Base-by-base conservation (phyloP, 2,888 invertebrate species). In the Drosophila mimica region DNA sequence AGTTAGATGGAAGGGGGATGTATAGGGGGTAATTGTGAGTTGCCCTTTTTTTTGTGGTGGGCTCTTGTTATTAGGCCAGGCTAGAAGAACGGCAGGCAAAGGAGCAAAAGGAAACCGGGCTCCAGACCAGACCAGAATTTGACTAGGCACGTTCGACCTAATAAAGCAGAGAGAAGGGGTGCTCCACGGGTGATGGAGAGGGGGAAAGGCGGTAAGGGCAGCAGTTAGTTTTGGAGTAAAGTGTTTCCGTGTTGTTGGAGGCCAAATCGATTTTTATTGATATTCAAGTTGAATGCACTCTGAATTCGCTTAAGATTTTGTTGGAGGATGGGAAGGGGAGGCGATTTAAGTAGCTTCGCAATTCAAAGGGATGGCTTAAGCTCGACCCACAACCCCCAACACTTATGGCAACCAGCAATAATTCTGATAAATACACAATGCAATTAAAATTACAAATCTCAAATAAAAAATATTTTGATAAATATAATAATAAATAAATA, bases 121-220 rank as follows among this genome's bases (percentile, higher is more conserved):
- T 65, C 61, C 61, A 79, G 75, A 75, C 83, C 20, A 46, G 46
- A 46, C 20, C 15, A 25, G 38, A 78, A 71, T 70, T 70, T 82
- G 74, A 78, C 80, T 87, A 74, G 76, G 74, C 87, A 89, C 90
- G 87, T 89, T 86, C 87, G 90, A 88, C 90, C 87, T 83, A 88
- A 88, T 86, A 88, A 46, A 87, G 77, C 79, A 74, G 65, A 8
- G 20, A 7, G 15, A 33, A 17, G 17, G 34, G 34, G 31, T 48
- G 31, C 25, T 25, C 9, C 64, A 34, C 48, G 15, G 49, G n/a
- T 20, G 20, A 3, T 7, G 17, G 2, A 17, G 8, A 33, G 2
- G 15, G 9, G 15, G 25, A 8, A 9, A 30, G 15, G 40, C 7
- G 43, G 43, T 9, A 33, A 38, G 53, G 52, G 59, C 3, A 38